Evolutionary conservation across 1,140 invertebrate species (phyloP), one percentile per base, ranked within the genome.

Genomic region (Episyrphus balteatus): DNA sequence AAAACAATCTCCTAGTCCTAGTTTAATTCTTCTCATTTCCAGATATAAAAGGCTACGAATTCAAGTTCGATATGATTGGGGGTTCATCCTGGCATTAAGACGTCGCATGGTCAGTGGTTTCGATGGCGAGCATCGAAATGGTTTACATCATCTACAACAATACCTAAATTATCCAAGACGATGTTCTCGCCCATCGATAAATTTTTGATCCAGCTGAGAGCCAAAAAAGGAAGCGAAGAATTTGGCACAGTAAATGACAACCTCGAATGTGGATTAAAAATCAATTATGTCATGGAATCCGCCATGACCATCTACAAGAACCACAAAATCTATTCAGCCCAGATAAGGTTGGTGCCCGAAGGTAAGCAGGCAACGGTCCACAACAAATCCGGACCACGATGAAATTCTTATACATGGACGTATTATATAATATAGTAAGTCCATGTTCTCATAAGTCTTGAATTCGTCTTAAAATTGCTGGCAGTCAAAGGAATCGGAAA

Each of bases 111-210:
- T 98, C 1, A 86, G 92, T 55, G 95, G 89, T 96, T n/a, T 94
- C 96, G 36, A 98, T 99, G 90, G 96, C 96, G 1, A n/a, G n/a
- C n/a, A 93, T 99, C 61, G 95, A 99, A 62, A 95, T 95, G 73
- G 91, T 99, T 7, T 80, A 83, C 61, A 83, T n/a, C n/a, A n/a
- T 99, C 48, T 82, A 84, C 57, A 95, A 97, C 67, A 99, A 99
- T 57, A 98, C 94, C 15, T 93, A 91, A 39, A 81, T 98, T 37
- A 85, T 99, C 50, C 93, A 92, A 69, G 96, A 99, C 74, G 96
- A 99, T 78, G 88, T 99, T 9, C 70, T 99, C 32, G 90, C 93
- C 30, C 95, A 99, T 71, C 75, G 83, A 55, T 70, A 98, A 41
- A 96, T n/a, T 97, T 0, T 73, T 99, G 5, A 82, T 99, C 51